These are phyloP conservation scores for Xyliphius kryptos DNA, from an alignment of 2,113 vertebrate species.

Conservation along the genomic window DNA sequence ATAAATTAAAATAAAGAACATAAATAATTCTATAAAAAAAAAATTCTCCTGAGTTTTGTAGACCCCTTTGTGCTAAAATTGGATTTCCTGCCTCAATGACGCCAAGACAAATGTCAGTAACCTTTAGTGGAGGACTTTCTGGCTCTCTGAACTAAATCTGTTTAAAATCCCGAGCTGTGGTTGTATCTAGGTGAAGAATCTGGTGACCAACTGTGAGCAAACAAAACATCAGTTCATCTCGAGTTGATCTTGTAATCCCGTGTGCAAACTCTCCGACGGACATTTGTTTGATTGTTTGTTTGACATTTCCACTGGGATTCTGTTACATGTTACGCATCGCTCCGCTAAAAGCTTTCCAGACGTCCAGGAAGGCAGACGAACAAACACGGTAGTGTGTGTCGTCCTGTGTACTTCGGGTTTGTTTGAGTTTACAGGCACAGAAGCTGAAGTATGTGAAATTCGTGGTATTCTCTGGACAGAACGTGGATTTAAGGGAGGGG, in stretches of 20 bases:
- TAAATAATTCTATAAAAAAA: too few relatives aligned
- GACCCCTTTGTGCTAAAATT: too few relatives aligned
- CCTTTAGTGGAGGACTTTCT: too few relatives aligned
- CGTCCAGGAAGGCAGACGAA: not conserved
- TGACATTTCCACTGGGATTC: not conserved
- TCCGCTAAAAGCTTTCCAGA: constrained; percentile 11
- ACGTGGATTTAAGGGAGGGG: too few relatives aligned
- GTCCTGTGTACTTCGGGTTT: not conserved
- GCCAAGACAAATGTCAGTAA: too few relatives aligned
- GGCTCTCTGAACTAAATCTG: too few relatives aligned
- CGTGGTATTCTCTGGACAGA: constrained; percentile 11
- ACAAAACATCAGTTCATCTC: not conserved
- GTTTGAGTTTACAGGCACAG: constrained; percentile 1
- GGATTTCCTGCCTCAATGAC: too few relatives aligned
- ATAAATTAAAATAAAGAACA: too few relatives aligned
- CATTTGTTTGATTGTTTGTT: constrained; percentile 14
- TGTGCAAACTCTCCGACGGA: not conserved
- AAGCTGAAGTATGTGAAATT: not conserved
- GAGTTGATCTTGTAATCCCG: not conserved
- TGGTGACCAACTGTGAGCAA: not conserved
- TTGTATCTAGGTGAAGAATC: not conserved
- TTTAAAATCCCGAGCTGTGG: not conserved
- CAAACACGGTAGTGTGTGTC: constrained; percentile 4
- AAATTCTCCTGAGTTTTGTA: too few relatives aligned
- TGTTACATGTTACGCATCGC: constrained; percentile 2